Evolutionary conservation across 2,113 vertebrate species (phyloP).

Genomic region (Candoia aspera): DNA sequence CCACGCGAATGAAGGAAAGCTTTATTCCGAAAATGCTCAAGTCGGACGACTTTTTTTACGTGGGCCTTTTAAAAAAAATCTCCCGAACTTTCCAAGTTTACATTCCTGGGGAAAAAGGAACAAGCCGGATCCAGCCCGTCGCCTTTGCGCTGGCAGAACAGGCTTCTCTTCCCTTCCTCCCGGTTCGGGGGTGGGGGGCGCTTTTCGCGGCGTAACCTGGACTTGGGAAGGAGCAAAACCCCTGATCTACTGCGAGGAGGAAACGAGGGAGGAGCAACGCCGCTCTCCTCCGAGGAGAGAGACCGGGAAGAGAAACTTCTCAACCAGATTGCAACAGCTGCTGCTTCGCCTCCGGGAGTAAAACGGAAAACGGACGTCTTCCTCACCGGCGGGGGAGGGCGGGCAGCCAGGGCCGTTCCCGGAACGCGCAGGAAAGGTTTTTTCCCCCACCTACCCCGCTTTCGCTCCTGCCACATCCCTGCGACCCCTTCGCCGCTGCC

Average conservation of each 20-base stretch:
- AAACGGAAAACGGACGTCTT: not conserved
- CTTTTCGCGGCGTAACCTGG: not conserved
- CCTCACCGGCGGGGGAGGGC: not conserved
- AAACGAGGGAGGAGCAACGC: not conserved
- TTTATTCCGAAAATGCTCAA: not conserved
- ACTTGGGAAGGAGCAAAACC: not conserved
- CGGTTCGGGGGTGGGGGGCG: not conserved
- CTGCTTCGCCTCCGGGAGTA: not conserved
- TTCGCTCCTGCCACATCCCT: not conserved
- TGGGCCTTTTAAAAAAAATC: not conserved
- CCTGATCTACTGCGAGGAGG: not conserved
- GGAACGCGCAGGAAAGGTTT: no score
- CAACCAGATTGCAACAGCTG: no score
- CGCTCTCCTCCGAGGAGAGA: not conserved
- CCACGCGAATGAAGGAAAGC: not conserved
- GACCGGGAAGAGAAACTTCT: no score
- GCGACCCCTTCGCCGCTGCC: no score
- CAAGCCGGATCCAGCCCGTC: not conserved
- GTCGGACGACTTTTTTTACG: not conserved
- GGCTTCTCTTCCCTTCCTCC: not conserved
- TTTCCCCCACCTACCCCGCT: fast-evolving
- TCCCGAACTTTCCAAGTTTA: not conserved
- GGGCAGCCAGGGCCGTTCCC: not conserved
- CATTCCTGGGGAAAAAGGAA: not conserved
- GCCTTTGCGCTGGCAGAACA: not conserved